Base-by-base conservation (phyloP, 2,797 vertebrate species). In the Epinephelus malabaricus region DNA sequence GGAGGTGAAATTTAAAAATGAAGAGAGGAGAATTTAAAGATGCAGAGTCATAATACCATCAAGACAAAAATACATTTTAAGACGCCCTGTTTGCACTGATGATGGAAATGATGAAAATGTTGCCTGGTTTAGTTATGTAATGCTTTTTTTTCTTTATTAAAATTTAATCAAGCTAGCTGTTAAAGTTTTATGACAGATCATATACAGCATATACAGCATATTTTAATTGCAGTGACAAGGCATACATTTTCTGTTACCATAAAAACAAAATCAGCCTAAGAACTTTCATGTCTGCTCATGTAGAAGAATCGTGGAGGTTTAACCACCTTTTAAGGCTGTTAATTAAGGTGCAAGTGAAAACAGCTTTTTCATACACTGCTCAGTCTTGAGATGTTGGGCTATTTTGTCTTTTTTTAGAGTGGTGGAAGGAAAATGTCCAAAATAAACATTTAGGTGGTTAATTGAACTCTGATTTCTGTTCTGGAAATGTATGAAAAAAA, bases 91-190 rank as follows among this genome's bases (percentile, higher is more conserved):
- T 58, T 60, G 25, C 38, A 15, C 30, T 40, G 47, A 14, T 19
- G 40, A 74, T 17, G 7, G 18, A 23, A 50, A 19, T 51, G 47
- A 59, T 10, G 47, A 51, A 65, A 46, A 79, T 38, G 51, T 34
- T 49, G 30, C 59, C 60, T 10, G 19, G 43, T 76, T 82, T 55
- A 8, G 49, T 89, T 81, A 87, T 3, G 3, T 51, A 81, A 85
- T 11, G 23, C 59, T 73, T 87, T 34, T 34, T 81, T 67, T 46
- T 55, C 54, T 68, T 54, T n/a, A 76, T 83, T 81, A 85, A 78
- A 81, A 72, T 83, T 83, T 58, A 7, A 88, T 84, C 43, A 30
- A 34, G 56, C 18, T 60, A 6, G 49, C 30, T n/a, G 76, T 82
- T 34, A 68, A 84, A 64, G 2, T 83, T 82, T 88, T 19, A 81